Base-by-base conservation (phyloP, 2,113 vertebrate species). In the Colinus virginianus region DNA sequence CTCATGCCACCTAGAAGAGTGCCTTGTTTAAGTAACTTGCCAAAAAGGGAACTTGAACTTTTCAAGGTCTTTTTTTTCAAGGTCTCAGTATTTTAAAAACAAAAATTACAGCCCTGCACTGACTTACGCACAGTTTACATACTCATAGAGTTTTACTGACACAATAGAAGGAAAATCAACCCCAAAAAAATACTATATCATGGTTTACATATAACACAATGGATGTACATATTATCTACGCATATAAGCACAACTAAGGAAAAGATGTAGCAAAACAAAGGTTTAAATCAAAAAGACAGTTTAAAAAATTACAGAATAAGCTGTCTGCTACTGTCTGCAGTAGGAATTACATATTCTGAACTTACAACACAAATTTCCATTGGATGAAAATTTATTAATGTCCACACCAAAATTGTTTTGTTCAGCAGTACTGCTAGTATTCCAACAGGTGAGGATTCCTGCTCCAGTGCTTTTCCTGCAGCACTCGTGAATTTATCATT, bases 401-500 rank as follows among this genome's bases (percentile, higher is more conserved):
- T 12, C 21, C 63, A 89, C 55, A 78, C 7, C 7, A 48, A 86
- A 66, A 32, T 45, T 36, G 49, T 79, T 84, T 66, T 87, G 45
- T 79, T 72, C 45, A 92, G 92, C 59, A 81, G 55, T 18, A 88
- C 34, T 32, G 25, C 40, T 34, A 88, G 62, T 1, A 76, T 92
- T 82, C 75, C 87, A 59, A 1, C 61, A 83, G 67, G 38, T 58
- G 53, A 78, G 32, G 84, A 92, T 77, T 80, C 81, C 83, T 79
- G 87, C 55, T 93, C 70, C 89, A 82, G 13, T 80, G 68, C 56
- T 78, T 87, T 93, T 91, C 75, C 51, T 83, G 0, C 26, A 90
- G 67, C 67, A 79, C 55, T 83, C 63, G 7, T 74, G 78, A 79
- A 95, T 55, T 64, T 89, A 79, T 85, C 91, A 82, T 46, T 90